phyloP scores from a whole-genome alignment of 2,113 vertebrate species.

The Seriola dumerili region DNA sequence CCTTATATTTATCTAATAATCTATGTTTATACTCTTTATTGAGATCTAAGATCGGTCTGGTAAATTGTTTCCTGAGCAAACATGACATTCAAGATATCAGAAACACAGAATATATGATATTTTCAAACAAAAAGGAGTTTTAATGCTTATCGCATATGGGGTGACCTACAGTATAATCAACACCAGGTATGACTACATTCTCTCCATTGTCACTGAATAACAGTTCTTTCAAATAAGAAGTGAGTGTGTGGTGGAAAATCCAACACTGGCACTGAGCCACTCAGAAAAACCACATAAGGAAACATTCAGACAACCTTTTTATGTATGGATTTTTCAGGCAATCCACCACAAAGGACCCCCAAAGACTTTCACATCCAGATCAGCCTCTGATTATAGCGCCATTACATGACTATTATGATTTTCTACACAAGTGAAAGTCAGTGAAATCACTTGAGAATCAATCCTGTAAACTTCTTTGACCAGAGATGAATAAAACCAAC shows the following conservation, averaged over 20 bases:
- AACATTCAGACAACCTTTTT: constrained; percentile 55
- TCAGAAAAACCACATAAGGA: constrained; percentile 44
- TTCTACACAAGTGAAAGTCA: constrained; percentile 17
- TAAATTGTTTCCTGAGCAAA: background rate
- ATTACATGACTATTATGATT: constrained; percentile 36
- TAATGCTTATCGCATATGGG: constrained; percentile 11
- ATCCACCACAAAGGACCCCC: constrained; percentile 10
- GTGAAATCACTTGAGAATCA: constrained; percentile 7
- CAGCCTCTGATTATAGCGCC: constrained; percentile 13
- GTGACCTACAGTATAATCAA: constrained; percentile 24
- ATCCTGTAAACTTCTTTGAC: background rate
- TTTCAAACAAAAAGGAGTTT: background rate
- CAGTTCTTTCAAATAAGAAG: constrained; percentile 20
- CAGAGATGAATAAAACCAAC: constrained; percentile 8
- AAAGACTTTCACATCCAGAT: constrained; percentile 31
- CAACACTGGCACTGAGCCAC: constrained; percentile 34
- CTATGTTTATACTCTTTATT: background rate
- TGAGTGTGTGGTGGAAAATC: constrained; percentile 19
- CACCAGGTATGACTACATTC: constrained; percentile 26
- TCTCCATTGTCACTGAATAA: constrained; percentile 30
- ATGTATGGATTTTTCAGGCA: constrained; percentile 11
- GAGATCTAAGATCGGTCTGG: background rate
- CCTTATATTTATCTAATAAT: background rate
- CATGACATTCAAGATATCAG: background rate
- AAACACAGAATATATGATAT: background rate